phyloP scores from a whole-genome alignment of 35 echinoderm and acorn worm genomes.

The Heliocidaris tuberculata region DNA sequence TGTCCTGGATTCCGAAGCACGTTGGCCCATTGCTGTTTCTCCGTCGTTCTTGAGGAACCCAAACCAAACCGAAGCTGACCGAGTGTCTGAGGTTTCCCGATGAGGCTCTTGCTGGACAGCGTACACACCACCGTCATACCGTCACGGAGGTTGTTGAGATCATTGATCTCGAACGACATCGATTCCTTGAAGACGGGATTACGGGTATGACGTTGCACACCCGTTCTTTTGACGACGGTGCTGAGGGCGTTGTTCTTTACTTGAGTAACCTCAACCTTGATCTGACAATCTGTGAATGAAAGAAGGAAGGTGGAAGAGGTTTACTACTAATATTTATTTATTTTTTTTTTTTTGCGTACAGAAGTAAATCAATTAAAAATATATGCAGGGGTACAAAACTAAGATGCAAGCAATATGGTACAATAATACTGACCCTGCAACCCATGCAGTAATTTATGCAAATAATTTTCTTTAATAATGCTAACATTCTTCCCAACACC shows the following conservation, averaged over 20 bases:
- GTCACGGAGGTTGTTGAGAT: conserved; percentile 74
- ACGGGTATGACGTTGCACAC: not conserved
- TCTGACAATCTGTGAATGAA: conserved; percentile 38
- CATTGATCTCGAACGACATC: conserved; percentile 63
- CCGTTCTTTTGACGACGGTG: conserved; percentile 13
- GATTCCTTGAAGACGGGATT: conserved; percentile 80
- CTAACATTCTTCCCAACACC: too few species aligned
- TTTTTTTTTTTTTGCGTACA: not conserved
- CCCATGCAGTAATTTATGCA: too few species aligned
- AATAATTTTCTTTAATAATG: too few species aligned
- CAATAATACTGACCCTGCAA: too few species aligned
- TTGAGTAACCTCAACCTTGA: conserved; percentile 57
- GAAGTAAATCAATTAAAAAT: too few species aligned
- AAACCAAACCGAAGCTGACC: conserved; percentile 70
- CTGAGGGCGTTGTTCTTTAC: conserved; percentile 12
- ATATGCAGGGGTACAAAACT: too few species aligned
- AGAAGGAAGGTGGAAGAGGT: not conserved
- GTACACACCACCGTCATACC: conserved; percentile 65
- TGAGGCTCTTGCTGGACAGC: conserved; percentile 43
- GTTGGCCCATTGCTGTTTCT: conserved; percentile 68
- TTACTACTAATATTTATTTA: not conserved
- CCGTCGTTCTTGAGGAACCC: conserved; percentile 47
- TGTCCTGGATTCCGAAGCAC: conserved; percentile 58
- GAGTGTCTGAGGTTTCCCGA: conserved; percentile 45
- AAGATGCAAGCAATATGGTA: too few species aligned